A percentile compares a stretch with the other conserved stretches of the same genome.
Evolutionary conservation across 2,113 vertebrate genomes (phyloP).

Genomic region (Cardinalis cardinalis): DNA sequence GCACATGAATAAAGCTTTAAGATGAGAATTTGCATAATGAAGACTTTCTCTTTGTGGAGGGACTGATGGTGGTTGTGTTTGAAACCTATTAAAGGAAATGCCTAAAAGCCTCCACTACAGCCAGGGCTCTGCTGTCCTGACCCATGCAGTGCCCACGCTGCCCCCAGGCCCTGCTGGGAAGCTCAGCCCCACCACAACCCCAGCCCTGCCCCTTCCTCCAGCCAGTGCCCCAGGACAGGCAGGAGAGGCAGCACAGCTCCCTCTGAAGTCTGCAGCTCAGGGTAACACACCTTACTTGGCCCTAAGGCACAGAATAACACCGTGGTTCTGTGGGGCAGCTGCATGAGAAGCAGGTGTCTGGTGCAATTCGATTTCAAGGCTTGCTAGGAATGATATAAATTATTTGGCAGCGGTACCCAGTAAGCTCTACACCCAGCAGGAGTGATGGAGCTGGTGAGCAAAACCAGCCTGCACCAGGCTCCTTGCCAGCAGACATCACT

Average conservation of each 20-base stretch:
- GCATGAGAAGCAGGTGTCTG: not conserved
- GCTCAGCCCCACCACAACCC: not conserved
- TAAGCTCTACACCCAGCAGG: not conserved
- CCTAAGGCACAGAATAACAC: not conserved
- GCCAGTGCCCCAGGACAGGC: accelerated
- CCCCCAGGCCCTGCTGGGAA: not conserved
- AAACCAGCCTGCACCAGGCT: not conserved
- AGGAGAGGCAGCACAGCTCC: not conserved
- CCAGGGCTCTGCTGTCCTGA: not conserved
- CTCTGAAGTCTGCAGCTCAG: not conserved
- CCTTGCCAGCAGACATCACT: not conserved
- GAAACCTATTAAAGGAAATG: constrained; percentile 23
- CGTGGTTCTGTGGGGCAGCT: accelerated
- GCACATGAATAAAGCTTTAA: constrained; percentile 76
- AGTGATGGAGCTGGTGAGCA: not conserved
- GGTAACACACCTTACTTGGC: accelerated
- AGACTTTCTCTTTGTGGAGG: constrained; percentile 51
- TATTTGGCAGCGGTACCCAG: not conserved
- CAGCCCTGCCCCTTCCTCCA: not conserved
- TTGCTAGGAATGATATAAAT: not conserved
- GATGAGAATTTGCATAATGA: constrained; percentile 80
- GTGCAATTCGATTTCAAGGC: not conserved
- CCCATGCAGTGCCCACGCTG: accelerated
- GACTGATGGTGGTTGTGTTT: constrained; percentile 24
- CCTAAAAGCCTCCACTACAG: not conserved